Conservation (phyloP, 2,888 invertebrate genomes). For the Andrena praecox region DNA sequence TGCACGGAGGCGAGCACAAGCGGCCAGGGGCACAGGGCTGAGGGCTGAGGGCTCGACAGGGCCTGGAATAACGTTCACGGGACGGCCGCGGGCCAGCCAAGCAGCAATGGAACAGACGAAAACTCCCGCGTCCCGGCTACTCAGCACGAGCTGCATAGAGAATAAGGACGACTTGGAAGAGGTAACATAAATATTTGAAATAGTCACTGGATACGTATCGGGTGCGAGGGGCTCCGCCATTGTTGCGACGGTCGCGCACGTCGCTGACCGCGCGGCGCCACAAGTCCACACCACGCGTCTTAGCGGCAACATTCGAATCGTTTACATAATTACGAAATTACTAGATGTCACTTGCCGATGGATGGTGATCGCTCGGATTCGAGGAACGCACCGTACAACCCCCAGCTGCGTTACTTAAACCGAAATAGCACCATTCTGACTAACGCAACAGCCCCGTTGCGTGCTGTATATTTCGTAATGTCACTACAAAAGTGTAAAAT, state of each 20-base stretch:
- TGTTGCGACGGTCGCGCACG: conserved; percentile 87
- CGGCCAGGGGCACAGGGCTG: conserved; percentile 83
- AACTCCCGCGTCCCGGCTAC: conserved; percentile 89
- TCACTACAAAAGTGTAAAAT: background rate
- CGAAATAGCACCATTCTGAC: background rate
- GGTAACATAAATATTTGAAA: conserved; percentile 88
- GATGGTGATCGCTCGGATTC: background rate
- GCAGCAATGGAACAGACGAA: conserved; percentile 84
- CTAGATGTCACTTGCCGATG: conserved; percentile 1
- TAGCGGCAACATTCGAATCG: conserved; percentile 76
- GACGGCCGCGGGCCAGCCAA: conserved; percentile 69
- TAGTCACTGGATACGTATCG: conserved; percentile 81
- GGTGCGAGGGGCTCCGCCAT: conserved; percentile 82
- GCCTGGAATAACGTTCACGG: conserved; percentile 77
- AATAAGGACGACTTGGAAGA: conserved; percentile 96
- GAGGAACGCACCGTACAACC: background rate
- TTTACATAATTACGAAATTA: conserved; percentile 41
- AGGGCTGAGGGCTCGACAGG: conserved; percentile 81
- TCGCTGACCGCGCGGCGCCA: conserved; percentile 83
- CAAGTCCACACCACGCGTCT: conserved; percentile 66
- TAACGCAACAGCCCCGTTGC: background rate
- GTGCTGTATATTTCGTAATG: background rate
- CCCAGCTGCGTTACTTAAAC: background rate
- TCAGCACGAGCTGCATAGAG: conserved; percentile 93
- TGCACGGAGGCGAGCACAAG: conserved; percentile 82